Evolutionary conservation across 1,140 invertebrate species (phyloP).

Genomic region (Drosophila serrata): DNA sequence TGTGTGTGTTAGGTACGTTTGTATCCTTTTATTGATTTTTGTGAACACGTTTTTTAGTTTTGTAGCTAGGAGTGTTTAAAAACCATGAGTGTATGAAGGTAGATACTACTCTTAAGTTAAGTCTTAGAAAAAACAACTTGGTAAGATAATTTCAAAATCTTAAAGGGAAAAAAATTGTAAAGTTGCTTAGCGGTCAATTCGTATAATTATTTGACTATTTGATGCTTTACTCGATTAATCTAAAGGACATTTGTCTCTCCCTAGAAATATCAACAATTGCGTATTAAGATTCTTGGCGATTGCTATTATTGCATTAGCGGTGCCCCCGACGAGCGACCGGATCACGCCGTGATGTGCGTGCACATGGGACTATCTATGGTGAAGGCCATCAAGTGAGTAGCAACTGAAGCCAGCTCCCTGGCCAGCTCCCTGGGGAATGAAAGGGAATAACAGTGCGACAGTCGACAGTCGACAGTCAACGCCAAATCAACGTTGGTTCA

Average conservation of each 20-base stretch:
- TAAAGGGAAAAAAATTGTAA: not conserved
- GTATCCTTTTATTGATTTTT: slow-evolving; percentile 58
- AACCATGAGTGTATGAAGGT: not conserved
- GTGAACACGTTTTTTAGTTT: slow-evolving; percentile 49
- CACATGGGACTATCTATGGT: slow-evolving; percentile 99
- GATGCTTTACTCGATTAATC: not conserved
- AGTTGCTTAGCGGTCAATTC: not conserved
- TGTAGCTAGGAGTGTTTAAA: not conserved
- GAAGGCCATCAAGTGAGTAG: slow-evolving; percentile 96
- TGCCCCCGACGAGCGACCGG: slow-evolving; percentile 93
- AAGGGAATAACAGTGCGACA: slow-evolving; percentile 3
- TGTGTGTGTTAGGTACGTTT: slow-evolving; percentile 22
- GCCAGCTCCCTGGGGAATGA: too few species aligned
- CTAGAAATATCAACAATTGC: slow-evolving; percentile 96
- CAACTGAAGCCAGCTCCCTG: slow-evolving; percentile 9
- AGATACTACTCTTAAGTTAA: not conserved
- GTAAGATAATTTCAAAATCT: not conserved
- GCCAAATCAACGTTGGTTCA: slow-evolving; percentile 79
- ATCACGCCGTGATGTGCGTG: slow-evolving; percentile 97
- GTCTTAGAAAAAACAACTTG: not conserved
- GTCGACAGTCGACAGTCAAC: slow-evolving; percentile 40
- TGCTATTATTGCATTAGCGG: slow-evolving; percentile 98
- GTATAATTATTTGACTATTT: not conserved
- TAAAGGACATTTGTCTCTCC: slow-evolving; percentile 13
- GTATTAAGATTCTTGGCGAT: slow-evolving; percentile 98